These are phyloP conservation scores for Hyles euphorbiae DNA, from an alignment of 1,140 invertebrate genomes.

Conservation along the genomic window DNA sequence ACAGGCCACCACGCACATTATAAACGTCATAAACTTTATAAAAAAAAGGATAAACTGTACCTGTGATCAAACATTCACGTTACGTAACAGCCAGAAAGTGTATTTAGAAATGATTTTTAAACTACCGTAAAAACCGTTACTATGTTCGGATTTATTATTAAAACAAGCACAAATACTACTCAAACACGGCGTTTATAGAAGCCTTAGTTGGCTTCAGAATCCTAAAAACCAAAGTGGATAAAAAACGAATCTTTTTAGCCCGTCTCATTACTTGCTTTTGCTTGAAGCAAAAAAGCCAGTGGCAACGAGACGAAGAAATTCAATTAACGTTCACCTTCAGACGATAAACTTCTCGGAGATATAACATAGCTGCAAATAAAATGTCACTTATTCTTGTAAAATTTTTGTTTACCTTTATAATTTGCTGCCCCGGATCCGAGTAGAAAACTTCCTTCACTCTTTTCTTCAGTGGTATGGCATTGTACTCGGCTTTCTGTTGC, in stretches of 20 bases:
- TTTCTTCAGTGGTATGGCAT: slow-evolving; percentile 59
- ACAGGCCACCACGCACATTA: too few species aligned
- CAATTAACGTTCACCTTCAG: slow-evolving; percentile 2
- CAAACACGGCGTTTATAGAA: too few species aligned
- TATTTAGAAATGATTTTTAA: too few species aligned
- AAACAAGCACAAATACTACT: too few species aligned
- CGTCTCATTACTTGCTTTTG: neutral
- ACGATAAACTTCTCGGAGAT: neutral
- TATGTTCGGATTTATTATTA: too few species aligned
- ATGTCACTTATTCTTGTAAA: neutral
- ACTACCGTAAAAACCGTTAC: too few species aligned
- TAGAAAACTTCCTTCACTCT: slow-evolving; percentile 66
- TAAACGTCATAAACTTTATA: too few species aligned
- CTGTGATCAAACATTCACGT: too few species aligned
- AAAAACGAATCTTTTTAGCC: neutral
- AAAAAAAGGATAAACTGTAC: too few species aligned
- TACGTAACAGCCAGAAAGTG: too few species aligned
- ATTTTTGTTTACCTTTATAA: slow-evolving; percentile 51
- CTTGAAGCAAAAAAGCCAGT: slow-evolving; percentile 4
- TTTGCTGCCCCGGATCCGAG: slow-evolving; percentile 61
- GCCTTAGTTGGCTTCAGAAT: too few species aligned
- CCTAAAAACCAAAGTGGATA: slow-evolving; percentile 4
- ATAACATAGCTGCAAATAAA: neutral
- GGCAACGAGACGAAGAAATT: slow-evolving; percentile 4
- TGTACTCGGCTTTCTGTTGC: slow-evolving; percentile 63